Base-by-base conservation (phyloP, 1,140 invertebrate species). In the Pseudomyrmex gracilis region DNA sequence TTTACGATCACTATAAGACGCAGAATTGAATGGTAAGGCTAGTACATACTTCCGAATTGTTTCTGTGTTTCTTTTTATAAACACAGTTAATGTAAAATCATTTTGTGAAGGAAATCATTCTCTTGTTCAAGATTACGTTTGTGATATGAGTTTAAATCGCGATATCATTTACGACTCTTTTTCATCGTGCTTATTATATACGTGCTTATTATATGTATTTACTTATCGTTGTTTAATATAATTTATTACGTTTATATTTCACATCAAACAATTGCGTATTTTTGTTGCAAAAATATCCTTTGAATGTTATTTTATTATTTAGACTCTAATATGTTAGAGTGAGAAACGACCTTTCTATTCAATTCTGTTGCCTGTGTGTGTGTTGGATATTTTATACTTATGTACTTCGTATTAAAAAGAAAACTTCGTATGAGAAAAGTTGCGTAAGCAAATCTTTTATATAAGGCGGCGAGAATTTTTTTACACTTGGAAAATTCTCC, bases 11-110 rank as follows among this genome's bases (percentile, higher is more conserved):
- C 45, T 80, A 78, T 45, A 71, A 80, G 66, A 80, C 55, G 76
- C 66, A 80, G 76, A 80, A 80, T 80, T 71, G 76, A 80, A 80
- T 80, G 76, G 64, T 20, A 80, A 80, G 76, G 76, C 53, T 70
- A 80, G 71, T 3, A 58, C 58, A 71, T 20, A 71, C 24, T 34
- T 71, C 12, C 53, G 12, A 57, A 34, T 71, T 0, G 7, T 34
- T 34, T 34, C 3, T 34, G 34, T 34, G 34, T 34, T 34, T 34
- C 5, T 34, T 34, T 34, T 34, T 34, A 34, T 34, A 34, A 34
- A 34, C 34, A 34, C 34, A 5, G 0, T 63, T 67, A 53, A 60
- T 2, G 70, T 20, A 70, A 12, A 47, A 22, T 70, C 68, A 80
- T 60, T 58, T 63, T 43, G 17, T 15, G 45, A 5, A 34, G 10